Conservation (phyloP, 2,113 vertebrate genomes). For the Paralichthys olivaceus region DNA sequence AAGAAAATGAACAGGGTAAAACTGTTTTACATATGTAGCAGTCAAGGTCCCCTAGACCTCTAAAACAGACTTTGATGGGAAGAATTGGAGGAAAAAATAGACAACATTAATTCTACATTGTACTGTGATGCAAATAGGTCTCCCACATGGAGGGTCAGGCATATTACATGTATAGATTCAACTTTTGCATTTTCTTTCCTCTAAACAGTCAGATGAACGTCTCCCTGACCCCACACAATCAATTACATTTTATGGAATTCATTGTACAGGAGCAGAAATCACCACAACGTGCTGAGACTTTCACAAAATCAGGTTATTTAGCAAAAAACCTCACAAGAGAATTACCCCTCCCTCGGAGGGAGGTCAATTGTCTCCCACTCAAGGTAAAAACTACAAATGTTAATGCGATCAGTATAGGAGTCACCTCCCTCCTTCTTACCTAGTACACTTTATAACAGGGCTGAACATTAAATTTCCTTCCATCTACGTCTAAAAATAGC, state of each 20-base stretch:
- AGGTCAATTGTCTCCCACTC: constrained; percentile 7
- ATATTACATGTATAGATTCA: neutral
- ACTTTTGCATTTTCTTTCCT: neutral
- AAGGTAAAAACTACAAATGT: constrained; percentile 41
- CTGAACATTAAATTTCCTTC: neutral
- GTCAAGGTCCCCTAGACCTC: no score
- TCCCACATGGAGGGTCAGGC: neutral
- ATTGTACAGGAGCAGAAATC: constrained; percentile 8
- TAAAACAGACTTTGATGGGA: no score
- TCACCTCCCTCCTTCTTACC: constrained; percentile 7
- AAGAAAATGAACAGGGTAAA: no score
- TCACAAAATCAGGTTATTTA: constrained; percentile 43
- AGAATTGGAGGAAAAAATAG: no score
- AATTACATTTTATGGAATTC: neutral
- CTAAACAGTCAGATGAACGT: neutral
- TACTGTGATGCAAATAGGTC: neutral
- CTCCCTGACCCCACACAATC: neutral
- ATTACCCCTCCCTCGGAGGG: neutral
- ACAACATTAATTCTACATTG: neutral
- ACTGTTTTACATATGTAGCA: no score
- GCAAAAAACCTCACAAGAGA: constrained; percentile 45
- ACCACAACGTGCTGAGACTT: constrained; percentile 7
- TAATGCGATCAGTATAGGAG: constrained; percentile 7
- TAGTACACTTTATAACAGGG: constrained; percentile 17
- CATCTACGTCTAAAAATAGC: constrained; percentile 43